Percentiles rank a stretch among this genome's conserved stretches.
phyloP scores from a whole-genome alignment of 2,888 invertebrate genomes.

The Marronus borbonicus region DNA sequence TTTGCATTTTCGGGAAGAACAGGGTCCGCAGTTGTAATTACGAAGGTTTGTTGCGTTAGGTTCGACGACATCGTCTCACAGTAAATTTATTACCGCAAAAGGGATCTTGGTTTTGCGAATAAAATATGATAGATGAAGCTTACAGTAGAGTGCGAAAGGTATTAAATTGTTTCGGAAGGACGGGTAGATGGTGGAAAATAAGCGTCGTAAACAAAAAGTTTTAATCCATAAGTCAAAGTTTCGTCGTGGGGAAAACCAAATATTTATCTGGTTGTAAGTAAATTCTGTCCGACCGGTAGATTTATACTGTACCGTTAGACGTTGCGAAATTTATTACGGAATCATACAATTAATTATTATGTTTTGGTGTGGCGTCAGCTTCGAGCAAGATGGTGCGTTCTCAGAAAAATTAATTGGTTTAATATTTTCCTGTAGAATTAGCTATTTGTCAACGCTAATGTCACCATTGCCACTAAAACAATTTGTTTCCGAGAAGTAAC shows the following conservation, averaged over 20 bases:
- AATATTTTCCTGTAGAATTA: conserved; percentile 3
- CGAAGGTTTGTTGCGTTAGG: conserved; percentile 3
- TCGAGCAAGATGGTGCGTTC: neutral
- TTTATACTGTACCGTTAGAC: conserved; percentile 29
- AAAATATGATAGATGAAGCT: conserved; percentile 18
- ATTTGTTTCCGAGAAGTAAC: neutral
- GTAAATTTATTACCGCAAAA: conserved; percentile 4
- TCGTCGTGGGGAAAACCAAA: conserved; percentile 15
- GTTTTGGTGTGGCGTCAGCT: conserved; percentile 8
- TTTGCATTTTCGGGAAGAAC: neutral
- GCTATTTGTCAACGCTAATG: conserved; percentile 7
- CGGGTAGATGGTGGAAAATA: neutral
- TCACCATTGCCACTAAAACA: neutral
- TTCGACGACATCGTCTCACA: neutral
- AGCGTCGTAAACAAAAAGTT: conserved; percentile 29
- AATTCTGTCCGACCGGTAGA: conserved; percentile 25
- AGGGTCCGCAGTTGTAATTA: conserved; percentile 20
- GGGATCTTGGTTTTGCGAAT: conserved; percentile 11
- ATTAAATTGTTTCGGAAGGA: conserved; percentile 30
- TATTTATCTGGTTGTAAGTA: conserved; percentile 31
- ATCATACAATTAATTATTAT: conserved; percentile 26
- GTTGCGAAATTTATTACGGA: conserved; percentile 21
- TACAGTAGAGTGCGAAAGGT: conserved; percentile 22
- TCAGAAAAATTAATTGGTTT: conserved; percentile 24
- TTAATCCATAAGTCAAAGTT: conserved; percentile 30